Conservation (phyloP, 2,113 vertebrate genomes). For the Muntiacus muntjak region DNA sequence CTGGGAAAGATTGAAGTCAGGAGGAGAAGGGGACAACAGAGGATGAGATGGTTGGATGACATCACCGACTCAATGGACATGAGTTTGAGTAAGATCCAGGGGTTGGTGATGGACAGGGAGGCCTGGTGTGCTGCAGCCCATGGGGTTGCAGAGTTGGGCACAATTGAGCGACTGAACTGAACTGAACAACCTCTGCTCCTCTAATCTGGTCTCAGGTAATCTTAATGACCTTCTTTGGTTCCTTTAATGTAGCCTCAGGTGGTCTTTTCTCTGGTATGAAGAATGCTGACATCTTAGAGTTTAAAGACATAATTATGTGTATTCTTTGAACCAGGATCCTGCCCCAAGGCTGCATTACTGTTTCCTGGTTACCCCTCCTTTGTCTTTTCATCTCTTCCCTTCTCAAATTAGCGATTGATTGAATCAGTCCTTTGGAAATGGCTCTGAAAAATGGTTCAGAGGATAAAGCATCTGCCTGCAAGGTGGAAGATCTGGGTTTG, state of each 20-base stretch:
- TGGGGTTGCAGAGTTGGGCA: neutral
- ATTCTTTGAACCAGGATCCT: neutral
- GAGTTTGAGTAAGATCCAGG: neutral
- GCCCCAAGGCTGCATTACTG: neutral
- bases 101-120: neutral
- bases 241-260: neutral
- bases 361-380: neutral
- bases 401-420: neutral
- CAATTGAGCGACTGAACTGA: neutral
- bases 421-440: neutral
- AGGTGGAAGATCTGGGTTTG: no score
- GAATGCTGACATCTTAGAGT: neutral
- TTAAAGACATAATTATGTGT: neutral
- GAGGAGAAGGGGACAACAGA: rapidly evolving
- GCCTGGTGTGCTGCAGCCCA: neutral
- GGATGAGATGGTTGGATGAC: neutral
- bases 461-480: no score
- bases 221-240: neutral
- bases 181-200: neutral
- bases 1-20: neutral
- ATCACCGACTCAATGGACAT: neutral
- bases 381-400: neutral
- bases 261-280: neutral
- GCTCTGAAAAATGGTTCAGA: no score
- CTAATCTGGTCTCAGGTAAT: neutral